Evolutionary conservation across 2,113 vertebrate species (phyloP).

Genomic region (Tapirus terrestris): DNA sequence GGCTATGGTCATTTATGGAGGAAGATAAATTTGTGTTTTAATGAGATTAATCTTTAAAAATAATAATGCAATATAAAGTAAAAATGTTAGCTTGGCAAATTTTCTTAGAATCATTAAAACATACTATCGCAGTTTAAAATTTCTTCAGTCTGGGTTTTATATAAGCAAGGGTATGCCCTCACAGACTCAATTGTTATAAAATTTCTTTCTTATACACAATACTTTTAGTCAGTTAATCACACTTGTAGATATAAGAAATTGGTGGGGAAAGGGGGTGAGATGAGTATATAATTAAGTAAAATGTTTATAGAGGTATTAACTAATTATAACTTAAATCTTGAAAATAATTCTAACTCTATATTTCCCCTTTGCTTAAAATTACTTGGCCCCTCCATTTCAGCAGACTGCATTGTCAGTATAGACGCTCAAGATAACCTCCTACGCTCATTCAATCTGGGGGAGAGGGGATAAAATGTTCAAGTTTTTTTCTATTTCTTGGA

Average conservation of each 20-base stretch:
- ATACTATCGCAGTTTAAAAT: conserved; percentile 5
- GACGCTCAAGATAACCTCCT: neutral
- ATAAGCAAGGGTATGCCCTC: neutral
- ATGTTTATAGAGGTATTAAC: conserved; percentile 41
- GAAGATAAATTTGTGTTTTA: conserved; percentile 28
- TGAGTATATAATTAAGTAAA: conserved; percentile 1
- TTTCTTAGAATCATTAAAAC: conserved; percentile 40
- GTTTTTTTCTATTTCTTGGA: neutral
- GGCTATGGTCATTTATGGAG: neutral
- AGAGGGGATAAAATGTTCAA: neutral
- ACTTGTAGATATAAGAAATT: neutral
- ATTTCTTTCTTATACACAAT: neutral
- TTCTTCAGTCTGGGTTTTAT: conserved; percentile 9
- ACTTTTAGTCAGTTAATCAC: conserved; percentile 12
- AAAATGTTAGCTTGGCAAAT: neutral
- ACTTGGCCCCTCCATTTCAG: neutral
- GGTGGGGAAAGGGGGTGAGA: neutral
- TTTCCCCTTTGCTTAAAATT: neutral
- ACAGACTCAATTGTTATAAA: neutral
- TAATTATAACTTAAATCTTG: conserved; percentile 11
- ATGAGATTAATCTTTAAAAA: conserved; percentile 34
- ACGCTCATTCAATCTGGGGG: neutral
- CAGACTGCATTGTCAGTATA: neutral
- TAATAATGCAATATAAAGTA: conserved; percentile 5
- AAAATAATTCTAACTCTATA: neutral